phyloP scores from a whole-genome alignment of 2,888 invertebrate species.

The Vandiemenella viatica region DNA sequence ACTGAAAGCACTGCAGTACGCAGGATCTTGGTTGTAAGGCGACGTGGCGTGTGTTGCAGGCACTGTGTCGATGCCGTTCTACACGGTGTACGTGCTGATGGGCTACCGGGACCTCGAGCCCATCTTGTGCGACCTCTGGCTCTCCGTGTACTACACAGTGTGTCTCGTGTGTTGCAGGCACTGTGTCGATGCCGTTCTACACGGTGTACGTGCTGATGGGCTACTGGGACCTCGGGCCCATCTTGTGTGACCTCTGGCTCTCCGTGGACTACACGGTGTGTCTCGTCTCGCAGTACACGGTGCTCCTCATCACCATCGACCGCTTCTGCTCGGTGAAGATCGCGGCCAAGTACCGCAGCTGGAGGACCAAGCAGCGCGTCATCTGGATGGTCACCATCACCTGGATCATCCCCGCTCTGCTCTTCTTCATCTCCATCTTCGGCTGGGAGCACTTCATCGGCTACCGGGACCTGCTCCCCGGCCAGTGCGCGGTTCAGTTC shows the following conservation, averaged over 20 bases:
- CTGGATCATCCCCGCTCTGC: constrained; percentile 88
- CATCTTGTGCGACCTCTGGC: constrained; percentile 91
- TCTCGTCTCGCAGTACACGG: constrained; percentile 96
- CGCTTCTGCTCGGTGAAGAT: constrained; percentile 97
- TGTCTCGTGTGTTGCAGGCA: constrained; percentile 48
- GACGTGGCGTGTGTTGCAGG: constrained; percentile 50
- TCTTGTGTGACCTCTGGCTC: constrained; percentile 94
- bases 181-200: constrained; percentile 97
- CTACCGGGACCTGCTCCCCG: constrained; percentile 68
- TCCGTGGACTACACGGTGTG: constrained; percentile 98
- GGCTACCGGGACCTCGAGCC: constrained; percentile 96
- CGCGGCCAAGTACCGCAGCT: constrained; percentile 89
- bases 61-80: constrained; percentile 96
- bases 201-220: constrained; percentile 93
- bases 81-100: constrained; percentile 90
- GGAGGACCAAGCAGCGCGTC: constrained; percentile 88
- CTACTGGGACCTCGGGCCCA: constrained; percentile 90
- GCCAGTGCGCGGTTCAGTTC: constrained; percentile 92
- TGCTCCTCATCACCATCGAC: constrained; percentile 94
- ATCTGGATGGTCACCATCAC: constrained; percentile 87
- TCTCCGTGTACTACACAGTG: constrained; percentile 96
- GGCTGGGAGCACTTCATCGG: constrained; percentile 99
- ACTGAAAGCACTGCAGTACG: too few species aligned
- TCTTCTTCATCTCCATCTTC: constrained; percentile 96
- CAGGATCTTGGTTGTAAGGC: too few species aligned